Evolutionary conservation across 2,797 vertebrate species (phyloP).

Genomic region (Gastrophryne carolinensis): DNA sequence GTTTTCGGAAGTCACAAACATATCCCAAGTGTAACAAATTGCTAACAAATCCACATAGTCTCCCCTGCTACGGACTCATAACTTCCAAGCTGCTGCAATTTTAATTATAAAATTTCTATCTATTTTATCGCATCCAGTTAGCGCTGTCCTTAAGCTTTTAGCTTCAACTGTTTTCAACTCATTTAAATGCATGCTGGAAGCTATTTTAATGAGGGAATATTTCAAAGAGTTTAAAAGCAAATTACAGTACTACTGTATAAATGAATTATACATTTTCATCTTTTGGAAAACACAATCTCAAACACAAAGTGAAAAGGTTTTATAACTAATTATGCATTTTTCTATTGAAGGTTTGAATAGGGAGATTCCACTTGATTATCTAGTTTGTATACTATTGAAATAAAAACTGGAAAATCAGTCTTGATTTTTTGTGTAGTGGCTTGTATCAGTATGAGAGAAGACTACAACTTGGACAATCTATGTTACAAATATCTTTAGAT

Average conservation of each 20-base stretch:
- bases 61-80: neutral
- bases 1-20: constrained; percentile 12
- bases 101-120: constrained; percentile 49
- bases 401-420: neutral
- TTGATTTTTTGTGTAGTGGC: neutral
- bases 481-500: too few species aligned
- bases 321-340: constrained; percentile 41
- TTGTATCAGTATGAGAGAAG: too few species aligned
- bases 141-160: constrained; percentile 40
- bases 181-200: constrained; percentile 52
- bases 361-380: constrained; percentile 17
- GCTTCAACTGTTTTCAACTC: constrained; percentile 43
- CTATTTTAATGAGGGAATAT: constrained; percentile 50
- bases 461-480: too few species aligned
- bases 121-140: constrained; percentile 34
- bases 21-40: constrained; percentile 7
- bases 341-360: constrained; percentile 28
- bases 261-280: constrained; percentile 51
- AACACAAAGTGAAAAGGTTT: constrained; percentile 32
- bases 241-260: constrained; percentile 50
- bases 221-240: constrained; percentile 52
- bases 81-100: constrained; percentile 26
- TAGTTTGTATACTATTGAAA: neutral
- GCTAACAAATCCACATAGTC: neutral
- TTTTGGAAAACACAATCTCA: constrained; percentile 34